Percentiles rank a stretch among this genome's conserved stretches.
Conservation (phyloP, 2,113 vertebrate species). For the Catharus minimus region DNA sequence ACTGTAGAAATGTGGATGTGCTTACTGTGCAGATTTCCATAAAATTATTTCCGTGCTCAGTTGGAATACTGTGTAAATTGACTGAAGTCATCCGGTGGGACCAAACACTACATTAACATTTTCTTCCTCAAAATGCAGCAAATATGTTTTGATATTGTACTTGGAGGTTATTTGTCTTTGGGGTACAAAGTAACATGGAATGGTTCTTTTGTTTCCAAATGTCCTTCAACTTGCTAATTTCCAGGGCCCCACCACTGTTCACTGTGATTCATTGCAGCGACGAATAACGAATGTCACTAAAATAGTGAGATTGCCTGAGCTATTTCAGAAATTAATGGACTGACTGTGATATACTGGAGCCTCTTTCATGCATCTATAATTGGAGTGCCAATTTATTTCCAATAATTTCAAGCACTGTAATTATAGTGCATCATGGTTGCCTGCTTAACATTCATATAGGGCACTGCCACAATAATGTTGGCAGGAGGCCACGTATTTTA, state of each 20-base stretch:
- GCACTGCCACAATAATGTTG: conserved; percentile 67
- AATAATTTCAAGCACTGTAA: conserved; percentile 82
- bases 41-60: neutral
- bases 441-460: conserved; percentile 77
- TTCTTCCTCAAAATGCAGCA: conserved; percentile 1
- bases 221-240: conserved; percentile 71
- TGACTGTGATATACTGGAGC: conserved; percentile 74
- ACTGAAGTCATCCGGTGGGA: neutral
- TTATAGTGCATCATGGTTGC: conserved; percentile 76
- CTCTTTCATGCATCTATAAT: conserved; percentile 79
- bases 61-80: neutral
- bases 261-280: conserved; percentile 62
- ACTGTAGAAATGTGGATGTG: conserved; percentile 13
- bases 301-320: conserved; percentile 69
- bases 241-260: neutral
- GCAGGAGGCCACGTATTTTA: conserved; percentile 65
- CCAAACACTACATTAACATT: neutral
- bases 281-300: conserved; percentile 66
- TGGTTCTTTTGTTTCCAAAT: conserved; percentile 6
- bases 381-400: conserved; percentile 82
- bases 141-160: neutral
- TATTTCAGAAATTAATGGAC: conserved; percentile 81
- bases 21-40: conserved; percentile 32
- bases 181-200: neutral
- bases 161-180: neutral